Conservation (phyloP, 2,888 invertebrate genomes). For the Andrena camellia region DNA sequence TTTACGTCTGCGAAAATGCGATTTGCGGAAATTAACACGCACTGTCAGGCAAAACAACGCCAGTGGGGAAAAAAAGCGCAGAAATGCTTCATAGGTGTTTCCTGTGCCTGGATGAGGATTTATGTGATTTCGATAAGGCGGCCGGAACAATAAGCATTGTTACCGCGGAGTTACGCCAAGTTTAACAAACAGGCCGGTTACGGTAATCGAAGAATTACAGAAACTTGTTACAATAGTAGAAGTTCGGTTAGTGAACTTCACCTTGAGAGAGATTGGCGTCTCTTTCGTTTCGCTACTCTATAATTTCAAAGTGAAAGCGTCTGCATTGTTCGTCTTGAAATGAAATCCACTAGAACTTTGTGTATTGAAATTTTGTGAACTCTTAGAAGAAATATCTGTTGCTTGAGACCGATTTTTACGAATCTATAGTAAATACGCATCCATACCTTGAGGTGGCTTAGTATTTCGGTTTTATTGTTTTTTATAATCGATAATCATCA, state of each 20-base stretch:
- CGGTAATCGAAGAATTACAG: constrained; percentile 63
- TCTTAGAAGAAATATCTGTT: too few relatives aligned
- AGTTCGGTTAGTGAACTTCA: constrained; percentile 47
- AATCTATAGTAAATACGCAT: too few relatives aligned
- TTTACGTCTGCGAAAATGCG: constrained; percentile 52
- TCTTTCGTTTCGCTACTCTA: constrained; percentile 13
- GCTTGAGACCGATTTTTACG: background rate
- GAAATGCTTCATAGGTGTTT: background rate
- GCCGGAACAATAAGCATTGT: constrained; percentile 30
- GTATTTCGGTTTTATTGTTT: too few relatives aligned
- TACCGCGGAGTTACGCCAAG: constrained; percentile 55
- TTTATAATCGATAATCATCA: too few relatives aligned
- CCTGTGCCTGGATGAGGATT: constrained; percentile 28
- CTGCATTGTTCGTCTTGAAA: background rate
- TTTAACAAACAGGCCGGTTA: constrained; percentile 49
- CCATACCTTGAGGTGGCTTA: too few relatives aligned
- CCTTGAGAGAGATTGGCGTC: constrained; percentile 19
- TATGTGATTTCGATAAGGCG: constrained; percentile 58
- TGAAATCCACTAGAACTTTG: constrained; percentile 1
- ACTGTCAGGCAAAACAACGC: background rate
- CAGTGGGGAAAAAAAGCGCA: background rate
- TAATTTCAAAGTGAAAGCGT: background rate
- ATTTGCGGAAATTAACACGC: constrained; percentile 47
- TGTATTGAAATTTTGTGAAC: background rate
- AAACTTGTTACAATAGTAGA: constrained; percentile 51